Percentiles rank a stretch among this genome's conserved stretches.
These are phyloP conservation scores for Prionailurus viverrinus DNA, from an alignment of 2,113 vertebrate species.

Conservation along the genomic window DNA sequence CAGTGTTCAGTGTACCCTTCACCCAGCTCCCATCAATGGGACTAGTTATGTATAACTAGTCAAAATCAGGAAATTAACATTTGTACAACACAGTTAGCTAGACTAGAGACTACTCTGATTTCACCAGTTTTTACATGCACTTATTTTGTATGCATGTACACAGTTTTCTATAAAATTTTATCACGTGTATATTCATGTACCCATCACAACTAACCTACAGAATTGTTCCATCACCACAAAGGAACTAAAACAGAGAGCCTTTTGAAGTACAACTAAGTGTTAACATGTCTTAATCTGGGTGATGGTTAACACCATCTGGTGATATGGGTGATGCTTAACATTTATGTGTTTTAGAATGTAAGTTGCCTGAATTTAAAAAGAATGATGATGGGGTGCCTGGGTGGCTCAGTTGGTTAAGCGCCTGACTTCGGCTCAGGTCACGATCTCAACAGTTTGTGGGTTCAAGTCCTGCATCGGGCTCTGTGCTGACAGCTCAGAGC, in stretches of 20 bases:
- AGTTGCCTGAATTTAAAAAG: not conserved
- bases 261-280: not conserved
- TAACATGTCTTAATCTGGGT: not conserved
- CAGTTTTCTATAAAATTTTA: not conserved
- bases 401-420: too few relatives aligned
- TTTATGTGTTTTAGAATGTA: not conserved
- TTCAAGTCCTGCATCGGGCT: too few relatives aligned
- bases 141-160: not conserved
- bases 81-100: not conserved
- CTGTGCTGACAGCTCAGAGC: too few relatives aligned
- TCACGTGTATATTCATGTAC: not conserved
- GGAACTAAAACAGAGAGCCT: not conserved
- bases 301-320: not conserved
- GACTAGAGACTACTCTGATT: not conserved
- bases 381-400: too few relatives aligned
- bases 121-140: not conserved
- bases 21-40: not conserved
- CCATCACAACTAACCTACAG: not conserved
- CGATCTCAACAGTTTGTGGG: too few relatives aligned
- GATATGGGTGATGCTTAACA: not conserved
- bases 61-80: not conserved
- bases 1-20: not conserved
- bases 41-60: not conserved
- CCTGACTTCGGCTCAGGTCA: too few relatives aligned
- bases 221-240: not conserved